Conservation (phyloP, 2,797 vertebrate genomes). For the Coluber constrictor region DNA sequence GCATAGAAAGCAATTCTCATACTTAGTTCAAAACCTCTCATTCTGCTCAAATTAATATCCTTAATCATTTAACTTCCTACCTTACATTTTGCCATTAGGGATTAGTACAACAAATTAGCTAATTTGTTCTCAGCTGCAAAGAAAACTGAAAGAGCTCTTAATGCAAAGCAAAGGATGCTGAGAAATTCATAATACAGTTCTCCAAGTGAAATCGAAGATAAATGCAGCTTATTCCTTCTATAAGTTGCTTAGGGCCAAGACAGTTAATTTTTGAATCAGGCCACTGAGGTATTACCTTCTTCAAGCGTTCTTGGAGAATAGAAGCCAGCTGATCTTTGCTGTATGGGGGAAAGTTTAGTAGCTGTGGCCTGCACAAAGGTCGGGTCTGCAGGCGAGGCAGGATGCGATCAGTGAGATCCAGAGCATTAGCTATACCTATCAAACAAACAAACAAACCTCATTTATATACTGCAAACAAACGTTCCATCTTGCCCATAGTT, state of each 20-base stretch:
- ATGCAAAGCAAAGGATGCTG: not conserved
- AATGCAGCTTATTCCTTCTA: not conserved
- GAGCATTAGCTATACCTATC: constrained; percentile 89
- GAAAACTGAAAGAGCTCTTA: not conserved
- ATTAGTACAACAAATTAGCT: not conserved
- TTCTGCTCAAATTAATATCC: not conserved
- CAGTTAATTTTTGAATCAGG: not conserved
- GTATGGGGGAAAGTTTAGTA: constrained; percentile 89
- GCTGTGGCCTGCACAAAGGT: constrained; percentile 76
- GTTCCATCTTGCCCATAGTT: not conserved
- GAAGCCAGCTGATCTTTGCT: constrained; percentile 81
- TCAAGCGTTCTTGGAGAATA: constrained; percentile 86
- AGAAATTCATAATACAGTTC: not conserved
- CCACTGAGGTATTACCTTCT: constrained; percentile 68
- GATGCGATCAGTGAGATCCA: constrained; percentile 91
- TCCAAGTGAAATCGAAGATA: not conserved
- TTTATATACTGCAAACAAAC: not conserved
- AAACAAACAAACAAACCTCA: not conserved
- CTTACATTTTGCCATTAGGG: not conserved
- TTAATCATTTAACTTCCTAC: not conserved
- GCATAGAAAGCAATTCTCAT: not conserved
- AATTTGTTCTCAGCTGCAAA: not conserved
- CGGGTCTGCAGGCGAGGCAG: constrained; percentile 81
- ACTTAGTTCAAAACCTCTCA: not conserved
- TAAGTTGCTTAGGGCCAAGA: not conserved